Percentiles rank a stretch among this genome's conserved stretches.
Conservation (phyloP, 2,888 invertebrate species). For the Sphecodes monilicornis region DNA sequence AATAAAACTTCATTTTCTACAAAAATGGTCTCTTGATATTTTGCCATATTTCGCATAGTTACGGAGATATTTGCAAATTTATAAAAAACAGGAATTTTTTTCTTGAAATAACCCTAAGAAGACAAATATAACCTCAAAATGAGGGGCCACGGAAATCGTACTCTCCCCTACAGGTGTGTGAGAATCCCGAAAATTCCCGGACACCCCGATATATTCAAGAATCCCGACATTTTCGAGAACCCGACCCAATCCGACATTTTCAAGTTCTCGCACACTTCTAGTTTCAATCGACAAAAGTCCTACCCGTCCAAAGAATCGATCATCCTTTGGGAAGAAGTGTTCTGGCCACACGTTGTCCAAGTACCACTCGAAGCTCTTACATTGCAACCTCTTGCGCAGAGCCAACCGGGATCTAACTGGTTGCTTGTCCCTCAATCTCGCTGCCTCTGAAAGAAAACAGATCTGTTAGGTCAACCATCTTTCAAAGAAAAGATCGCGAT, state of each 20-base stretch:
- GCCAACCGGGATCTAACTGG: slow-evolving; percentile 87
- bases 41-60: no score
- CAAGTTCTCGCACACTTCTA: no score
- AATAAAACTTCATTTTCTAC: no score
- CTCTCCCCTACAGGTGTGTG: no score
- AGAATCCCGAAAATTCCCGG: no score
- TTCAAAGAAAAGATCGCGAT: not conserved
- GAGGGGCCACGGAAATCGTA: no score
- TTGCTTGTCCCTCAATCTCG: slow-evolving; percentile 87
- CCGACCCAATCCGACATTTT: not conserved
- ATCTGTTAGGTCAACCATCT: not conserved
- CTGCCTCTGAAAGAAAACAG: slow-evolving; percentile 85
- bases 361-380: slow-evolving; percentile 97
- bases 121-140: no score
- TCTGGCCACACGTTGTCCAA: slow-evolving; percentile 97
- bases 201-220: no score
- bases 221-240: not conserved
- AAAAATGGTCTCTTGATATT: no score
- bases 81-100: no score
- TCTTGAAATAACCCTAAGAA: no score
- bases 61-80: no score
- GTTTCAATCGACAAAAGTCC: not conserved
- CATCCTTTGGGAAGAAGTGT: slow-evolving; percentile 95
- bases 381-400: slow-evolving; percentile 90
- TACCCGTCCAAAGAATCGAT: slow-evolving; percentile 95